phyloP scores from a whole-genome alignment of 2,888 invertebrate genomes.

The Leucoma salicis region DNA sequence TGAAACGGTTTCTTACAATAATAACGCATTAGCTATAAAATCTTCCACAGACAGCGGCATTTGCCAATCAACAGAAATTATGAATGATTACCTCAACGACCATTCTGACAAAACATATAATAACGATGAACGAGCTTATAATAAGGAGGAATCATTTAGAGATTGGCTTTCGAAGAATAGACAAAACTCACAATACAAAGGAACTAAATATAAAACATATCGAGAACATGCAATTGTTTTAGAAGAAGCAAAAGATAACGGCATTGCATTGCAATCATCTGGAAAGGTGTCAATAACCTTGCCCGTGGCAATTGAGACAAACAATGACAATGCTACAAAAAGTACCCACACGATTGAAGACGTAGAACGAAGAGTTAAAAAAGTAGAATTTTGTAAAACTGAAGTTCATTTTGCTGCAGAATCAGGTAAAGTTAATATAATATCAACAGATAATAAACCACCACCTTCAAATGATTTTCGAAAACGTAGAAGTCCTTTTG shows the following conservation, averaged over 20 bases:
- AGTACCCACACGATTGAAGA: constrained; percentile 53
- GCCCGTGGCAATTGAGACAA: constrained; percentile 57
- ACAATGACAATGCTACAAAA: constrained; percentile 44
- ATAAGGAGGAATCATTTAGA: constrained; percentile 62
- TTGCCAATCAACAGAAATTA: constrained; percentile 87
- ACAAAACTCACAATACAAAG: constrained; percentile 48
- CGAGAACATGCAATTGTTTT: constrained; percentile 49
- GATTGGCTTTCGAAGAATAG: constrained; percentile 72
- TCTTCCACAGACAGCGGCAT: constrained; percentile 91
- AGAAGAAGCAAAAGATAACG: constrained; percentile 52
- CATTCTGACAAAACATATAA: constrained; percentile 33
- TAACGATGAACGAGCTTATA: constrained; percentile 41
- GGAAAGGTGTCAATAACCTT: constrained; percentile 71
- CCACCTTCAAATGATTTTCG: constrained; percentile 92
- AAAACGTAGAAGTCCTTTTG: constrained; percentile 83
- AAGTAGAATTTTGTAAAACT: constrained; percentile 93
- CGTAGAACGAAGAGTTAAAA: constrained; percentile 82
- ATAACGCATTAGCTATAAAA: constrained; percentile 83
- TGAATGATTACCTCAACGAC: constrained; percentile 62
- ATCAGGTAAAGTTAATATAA: constrained; percentile 92
- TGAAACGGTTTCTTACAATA: constrained; percentile 56
- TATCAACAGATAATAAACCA: constrained; percentile 93
- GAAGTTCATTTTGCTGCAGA: constrained; percentile 94
- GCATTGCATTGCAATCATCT: constrained; percentile 61
- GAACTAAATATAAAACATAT: constrained; percentile 47